A percentile compares a stretch with the other conserved stretches of the same genome.
These are phyloP conservation scores for Drosophila paucipuncta DNA, from an alignment of 2,888 invertebrate genomes.

Conservation along the genomic window DNA sequence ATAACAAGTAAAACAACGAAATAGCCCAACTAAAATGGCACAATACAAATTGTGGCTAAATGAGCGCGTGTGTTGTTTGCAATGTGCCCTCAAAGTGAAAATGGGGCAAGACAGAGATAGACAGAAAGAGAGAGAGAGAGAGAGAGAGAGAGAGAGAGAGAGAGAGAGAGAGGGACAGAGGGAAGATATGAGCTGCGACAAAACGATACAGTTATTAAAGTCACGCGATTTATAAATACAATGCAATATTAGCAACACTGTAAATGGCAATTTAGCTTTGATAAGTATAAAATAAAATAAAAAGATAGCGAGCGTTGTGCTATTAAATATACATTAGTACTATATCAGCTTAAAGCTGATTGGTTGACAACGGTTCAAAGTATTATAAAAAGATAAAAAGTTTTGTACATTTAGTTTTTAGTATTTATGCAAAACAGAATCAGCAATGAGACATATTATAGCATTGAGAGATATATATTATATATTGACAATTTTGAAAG, in stretches of 20 bases:
- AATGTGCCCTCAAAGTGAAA: constrained; percentile 37
- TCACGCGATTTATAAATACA: constrained; percentile 28
- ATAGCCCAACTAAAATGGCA: constrained; percentile 10
- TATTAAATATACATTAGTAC: not conserved
- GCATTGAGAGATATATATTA: not conserved
- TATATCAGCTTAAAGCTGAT: not conserved
- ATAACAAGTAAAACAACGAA: constrained; percentile 1
- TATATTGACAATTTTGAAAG: not conserved
- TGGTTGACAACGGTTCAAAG: not conserved
- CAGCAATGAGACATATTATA: not conserved
- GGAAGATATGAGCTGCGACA: constrained; percentile 7
- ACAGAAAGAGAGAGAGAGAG: not conserved
- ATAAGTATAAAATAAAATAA: not conserved
- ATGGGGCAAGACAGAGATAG: not conserved
- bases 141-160: not conserved
- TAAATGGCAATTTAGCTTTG: constrained; percentile 2
- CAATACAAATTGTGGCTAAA: constrained; percentile 15
- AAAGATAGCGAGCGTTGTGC: not conserved
- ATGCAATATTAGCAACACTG: constrained; percentile 7
- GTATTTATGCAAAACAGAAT: not conserved
- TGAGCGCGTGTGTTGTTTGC: constrained; percentile 31
- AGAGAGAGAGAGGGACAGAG: not conserved
- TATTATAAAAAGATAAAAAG: not conserved
- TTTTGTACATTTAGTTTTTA: not conserved
- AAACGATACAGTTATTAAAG: constrained; percentile 28